Conservation (phyloP, 2,797 vertebrate species). For the Sus cebifrons region DNA sequence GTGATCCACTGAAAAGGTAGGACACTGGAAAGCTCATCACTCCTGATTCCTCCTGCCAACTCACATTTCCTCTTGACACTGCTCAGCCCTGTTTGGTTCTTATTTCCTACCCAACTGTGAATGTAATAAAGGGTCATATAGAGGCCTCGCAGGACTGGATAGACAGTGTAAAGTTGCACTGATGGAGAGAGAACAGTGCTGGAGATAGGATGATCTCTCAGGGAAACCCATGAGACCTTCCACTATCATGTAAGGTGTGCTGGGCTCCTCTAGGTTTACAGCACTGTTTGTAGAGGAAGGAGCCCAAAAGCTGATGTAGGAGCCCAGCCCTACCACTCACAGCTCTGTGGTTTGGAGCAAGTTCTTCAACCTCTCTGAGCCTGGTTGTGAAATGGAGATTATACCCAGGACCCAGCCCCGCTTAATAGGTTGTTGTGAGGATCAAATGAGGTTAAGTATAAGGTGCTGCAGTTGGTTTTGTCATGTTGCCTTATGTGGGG, state of each 20-base stretch:
- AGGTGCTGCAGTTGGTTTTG: constrained; percentile 13
- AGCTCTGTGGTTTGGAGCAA: not conserved
- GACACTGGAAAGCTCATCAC: not conserved
- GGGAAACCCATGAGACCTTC: not conserved
- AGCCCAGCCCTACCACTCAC: not conserved
- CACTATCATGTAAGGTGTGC: not conserved
- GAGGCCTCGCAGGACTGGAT: constrained; percentile 51
- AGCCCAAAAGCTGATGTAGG: not conserved
- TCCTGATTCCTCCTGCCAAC: not conserved
- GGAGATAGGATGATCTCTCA: not conserved
- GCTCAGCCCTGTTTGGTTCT: not conserved
- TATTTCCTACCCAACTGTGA: not conserved
- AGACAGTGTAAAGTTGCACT: not conserved
- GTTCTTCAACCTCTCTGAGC: not conserved
- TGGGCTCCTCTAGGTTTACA: not conserved
- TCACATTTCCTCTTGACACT: not conserved
- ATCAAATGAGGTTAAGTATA: not conserved
- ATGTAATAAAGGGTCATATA: not conserved
- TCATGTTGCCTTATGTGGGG: not conserved
- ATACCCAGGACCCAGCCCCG: not conserved
- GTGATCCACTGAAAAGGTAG: not conserved
- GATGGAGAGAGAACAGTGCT: not conserved
- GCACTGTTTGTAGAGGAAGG: not conserved
- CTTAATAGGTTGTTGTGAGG: not conserved
- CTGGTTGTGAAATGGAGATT: constrained; percentile 31